Conservation (phyloP, 2,888 invertebrate species). For the Poecilobothrus nobilitatus region DNA sequence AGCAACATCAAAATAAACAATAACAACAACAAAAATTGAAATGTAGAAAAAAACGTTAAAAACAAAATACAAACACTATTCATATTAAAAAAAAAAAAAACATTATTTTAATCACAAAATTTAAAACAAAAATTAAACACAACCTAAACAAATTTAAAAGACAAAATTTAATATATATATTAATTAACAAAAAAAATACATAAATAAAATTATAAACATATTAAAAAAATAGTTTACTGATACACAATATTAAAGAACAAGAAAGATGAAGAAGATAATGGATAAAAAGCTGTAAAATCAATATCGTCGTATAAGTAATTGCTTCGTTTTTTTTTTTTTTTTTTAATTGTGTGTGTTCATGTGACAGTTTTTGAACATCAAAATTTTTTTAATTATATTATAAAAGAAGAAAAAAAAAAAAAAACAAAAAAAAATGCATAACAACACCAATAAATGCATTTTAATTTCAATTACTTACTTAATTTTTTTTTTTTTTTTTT, state of each 20-base stretch:
- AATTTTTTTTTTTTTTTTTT: neutral
- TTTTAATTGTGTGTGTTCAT: neutral
- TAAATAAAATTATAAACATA: neutral
- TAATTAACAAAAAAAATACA: constrained; percentile 9
- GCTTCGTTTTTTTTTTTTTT: no score
- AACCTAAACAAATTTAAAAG: neutral
- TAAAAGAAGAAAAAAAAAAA: constrained; percentile 8
- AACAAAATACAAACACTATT: neutral
- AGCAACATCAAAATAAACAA: constrained; percentile 23
- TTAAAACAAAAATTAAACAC: neutral
- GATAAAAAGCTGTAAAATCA: neutral
- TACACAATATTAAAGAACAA: no score
- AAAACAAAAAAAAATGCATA: constrained; percentile 15
- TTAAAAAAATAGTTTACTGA: neutral
- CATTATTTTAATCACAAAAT: neutral
- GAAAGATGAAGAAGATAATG: neutral
- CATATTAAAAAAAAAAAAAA: neutral
- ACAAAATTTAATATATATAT: constrained; percentile 18
- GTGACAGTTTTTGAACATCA: neutral
- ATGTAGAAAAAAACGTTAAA: no score
- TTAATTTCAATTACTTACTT: neutral
- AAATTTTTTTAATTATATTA: no score
- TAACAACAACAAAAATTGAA: constrained; percentile 18
- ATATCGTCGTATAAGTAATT: neutral
- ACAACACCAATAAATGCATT: no score